Conservation (phyloP, 2,113 vertebrate genomes). For the Ranitomeya imitator region DNA sequence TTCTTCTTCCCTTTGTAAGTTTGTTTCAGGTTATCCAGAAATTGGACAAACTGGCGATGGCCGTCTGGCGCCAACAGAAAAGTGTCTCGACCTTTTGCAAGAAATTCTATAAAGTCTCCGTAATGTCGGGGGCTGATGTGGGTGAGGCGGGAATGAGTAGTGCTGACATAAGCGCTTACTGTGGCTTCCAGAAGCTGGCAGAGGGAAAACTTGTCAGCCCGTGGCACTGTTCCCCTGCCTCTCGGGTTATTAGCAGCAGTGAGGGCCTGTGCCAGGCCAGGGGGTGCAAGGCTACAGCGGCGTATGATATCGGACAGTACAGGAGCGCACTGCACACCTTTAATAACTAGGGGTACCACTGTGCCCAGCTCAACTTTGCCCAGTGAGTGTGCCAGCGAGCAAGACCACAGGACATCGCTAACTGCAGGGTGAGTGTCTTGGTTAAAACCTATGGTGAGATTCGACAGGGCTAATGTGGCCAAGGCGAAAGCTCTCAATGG, state of each 20-base stretch:
- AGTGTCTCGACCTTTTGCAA: conserved; percentile 71
- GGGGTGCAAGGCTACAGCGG: conserved; percentile 67
- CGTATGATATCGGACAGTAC: conserved; percentile 71
- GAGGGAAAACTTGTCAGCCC: conserved; percentile 67
- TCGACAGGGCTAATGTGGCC: conserved; percentile 69
- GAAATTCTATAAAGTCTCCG: conserved; percentile 71
- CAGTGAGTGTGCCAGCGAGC: conserved; percentile 72
- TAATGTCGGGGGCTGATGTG: conserved; percentile 74
- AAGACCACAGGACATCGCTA: conserved; percentile 73
- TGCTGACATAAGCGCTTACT: conserved; percentile 68
- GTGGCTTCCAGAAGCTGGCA: conserved; percentile 70
- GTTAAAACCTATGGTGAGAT: conserved; percentile 72
- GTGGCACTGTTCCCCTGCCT: conserved; percentile 59
- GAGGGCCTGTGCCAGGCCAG: conserved; percentile 63
- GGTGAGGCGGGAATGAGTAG: conserved; percentile 72
- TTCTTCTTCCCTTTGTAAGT: conserved; percentile 76
- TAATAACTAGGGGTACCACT: conserved; percentile 70
- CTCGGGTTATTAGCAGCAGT: conserved; percentile 58
- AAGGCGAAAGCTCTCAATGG: conserved; percentile 71
- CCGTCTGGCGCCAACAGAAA: conserved; percentile 71
- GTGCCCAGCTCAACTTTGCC: conserved; percentile 65
- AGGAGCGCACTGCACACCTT: conserved; percentile 71
- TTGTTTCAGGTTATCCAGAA: conserved; percentile 72
- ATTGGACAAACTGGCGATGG: conserved; percentile 69
- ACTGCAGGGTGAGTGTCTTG: conserved; percentile 73